phyloP scores from a whole-genome alignment of 1,140 invertebrate genomes.

The Probaryconus sp. region DNA sequence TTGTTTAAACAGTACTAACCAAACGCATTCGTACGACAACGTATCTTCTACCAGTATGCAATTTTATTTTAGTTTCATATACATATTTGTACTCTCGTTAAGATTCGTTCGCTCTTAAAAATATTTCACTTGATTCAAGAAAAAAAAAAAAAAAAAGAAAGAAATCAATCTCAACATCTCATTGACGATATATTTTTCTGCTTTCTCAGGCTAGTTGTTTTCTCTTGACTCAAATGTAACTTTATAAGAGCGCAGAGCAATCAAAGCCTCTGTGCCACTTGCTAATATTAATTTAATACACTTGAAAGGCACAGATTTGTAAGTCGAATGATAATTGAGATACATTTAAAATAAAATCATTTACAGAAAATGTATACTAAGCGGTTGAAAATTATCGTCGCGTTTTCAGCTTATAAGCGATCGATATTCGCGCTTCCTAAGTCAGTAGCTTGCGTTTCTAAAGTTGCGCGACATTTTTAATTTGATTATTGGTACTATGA shows the following conservation, averaged over 20 bases:
- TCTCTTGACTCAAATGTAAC: constrained; percentile 2
- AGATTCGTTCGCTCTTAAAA: no score
- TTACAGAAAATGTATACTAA: constrained; percentile 54
- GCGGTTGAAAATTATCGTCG: constrained; percentile 53
- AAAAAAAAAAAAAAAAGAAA: no score
- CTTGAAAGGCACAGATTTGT: constrained; percentile 27
- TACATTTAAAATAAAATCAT: constrained; percentile 43
- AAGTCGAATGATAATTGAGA: constrained; percentile 50
- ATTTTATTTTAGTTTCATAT: constrained; percentile 60
- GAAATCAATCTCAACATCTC: no score
- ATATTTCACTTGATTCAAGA: no score
- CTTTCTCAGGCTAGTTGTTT: no score
- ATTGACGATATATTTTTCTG: no score
- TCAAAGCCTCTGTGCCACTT: no score
- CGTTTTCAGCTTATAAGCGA: constrained; percentile 62
- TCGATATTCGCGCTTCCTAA: constrained; percentile 60
- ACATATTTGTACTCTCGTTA: no score
- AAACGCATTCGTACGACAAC: constrained; percentile 68
- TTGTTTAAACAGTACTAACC: constrained; percentile 66
- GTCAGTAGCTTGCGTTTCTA: constrained; percentile 56
- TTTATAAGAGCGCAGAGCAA: no score
- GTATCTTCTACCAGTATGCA: constrained; percentile 73
- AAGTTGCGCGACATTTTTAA: constrained; percentile 60
- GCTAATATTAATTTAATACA: constrained; percentile 44
- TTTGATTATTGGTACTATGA: constrained; percentile 62